These are phyloP conservation scores for Aegotheles bennettii DNA, from an alignment of 2,113 vertebrate species.

Conservation along the genomic window DNA sequence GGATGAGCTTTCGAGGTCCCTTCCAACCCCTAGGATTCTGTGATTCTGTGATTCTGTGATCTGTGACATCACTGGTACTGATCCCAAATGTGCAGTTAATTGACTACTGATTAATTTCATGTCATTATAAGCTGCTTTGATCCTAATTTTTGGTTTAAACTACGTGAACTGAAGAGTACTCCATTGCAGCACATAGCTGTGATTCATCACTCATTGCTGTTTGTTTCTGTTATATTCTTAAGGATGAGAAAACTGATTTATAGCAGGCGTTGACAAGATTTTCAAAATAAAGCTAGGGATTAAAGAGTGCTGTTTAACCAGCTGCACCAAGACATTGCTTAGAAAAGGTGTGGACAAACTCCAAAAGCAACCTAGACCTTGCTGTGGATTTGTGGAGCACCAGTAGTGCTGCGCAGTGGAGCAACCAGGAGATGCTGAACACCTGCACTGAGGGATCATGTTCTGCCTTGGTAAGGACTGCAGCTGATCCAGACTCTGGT, in stretches of 20 bases:
- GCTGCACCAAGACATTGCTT: background rate
- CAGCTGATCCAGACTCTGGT: background rate
- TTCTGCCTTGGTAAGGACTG: background rate
- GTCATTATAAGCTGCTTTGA: background rate
- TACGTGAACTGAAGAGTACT: background rate
- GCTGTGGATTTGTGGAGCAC: background rate
- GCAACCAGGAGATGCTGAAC: background rate
- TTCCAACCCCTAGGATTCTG: too few species aligned
- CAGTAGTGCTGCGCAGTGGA: rapidly evolving
- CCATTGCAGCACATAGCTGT: background rate
- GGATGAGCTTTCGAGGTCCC: too few species aligned
- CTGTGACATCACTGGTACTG: background rate
- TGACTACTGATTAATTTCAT: background rate
- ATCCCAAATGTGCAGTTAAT: background rate
- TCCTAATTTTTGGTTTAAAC: background rate
- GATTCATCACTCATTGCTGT: background rate
- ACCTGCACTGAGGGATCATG: background rate
- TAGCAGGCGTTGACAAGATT: background rate
- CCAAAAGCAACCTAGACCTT: background rate
- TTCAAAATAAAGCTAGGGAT: conserved; percentile 25
- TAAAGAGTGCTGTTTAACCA: conserved; percentile 17
- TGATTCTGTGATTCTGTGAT: too few species aligned
- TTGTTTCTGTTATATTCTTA: background rate
- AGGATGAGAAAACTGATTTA: conserved; percentile 10
- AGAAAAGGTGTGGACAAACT: conserved; percentile 31